Evolutionary conservation across 2,888 invertebrate genomes (phyloP).

Genomic region (Oxycera nigricornis): DNA sequence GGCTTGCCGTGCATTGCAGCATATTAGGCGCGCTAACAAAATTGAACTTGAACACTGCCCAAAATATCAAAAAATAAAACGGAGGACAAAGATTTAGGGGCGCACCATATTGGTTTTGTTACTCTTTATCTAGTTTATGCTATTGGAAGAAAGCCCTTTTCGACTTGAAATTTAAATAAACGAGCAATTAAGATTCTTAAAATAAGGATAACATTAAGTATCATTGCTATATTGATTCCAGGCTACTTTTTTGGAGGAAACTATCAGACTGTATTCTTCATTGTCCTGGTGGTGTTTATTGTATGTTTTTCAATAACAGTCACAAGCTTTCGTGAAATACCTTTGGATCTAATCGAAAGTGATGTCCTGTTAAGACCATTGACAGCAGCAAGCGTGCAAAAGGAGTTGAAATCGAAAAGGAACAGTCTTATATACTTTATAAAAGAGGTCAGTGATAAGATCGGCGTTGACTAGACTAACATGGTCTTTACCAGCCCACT

Average conservation of each 20-base stretch:
- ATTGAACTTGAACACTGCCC: too few relatives aligned
- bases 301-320: conserved; percentile 66
- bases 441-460: conserved; percentile 52
- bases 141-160: too few relatives aligned
- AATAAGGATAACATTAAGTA: too few relatives aligned
- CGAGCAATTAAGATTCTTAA: too few relatives aligned
- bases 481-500: not conserved
- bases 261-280: conserved; percentile 66
- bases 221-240: conserved; percentile 39
- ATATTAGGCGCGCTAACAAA: too few relatives aligned
- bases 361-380: conserved; percentile 58
- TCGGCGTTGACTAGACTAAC: too few relatives aligned
- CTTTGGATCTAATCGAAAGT: conserved; percentile 60
- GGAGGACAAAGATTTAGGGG: too few relatives aligned
- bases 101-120: too few relatives aligned
- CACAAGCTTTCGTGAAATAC: conserved; percentile 68
- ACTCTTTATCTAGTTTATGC: too few relatives aligned
- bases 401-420: conserved; percentile 55
- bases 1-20: too few relatives aligned
- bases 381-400: conserved; percentile 56
- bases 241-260: conserved; percentile 65
- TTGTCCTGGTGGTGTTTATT: conserved; percentile 67
- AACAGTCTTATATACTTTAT: conserved; percentile 55
- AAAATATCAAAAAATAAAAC: too few relatives aligned
- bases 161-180: too few relatives aligned